These are phyloP conservation scores for Esperia sulphurella DNA, from an alignment of 2,888 invertebrate genomes.

Conservation along the genomic window DNA sequence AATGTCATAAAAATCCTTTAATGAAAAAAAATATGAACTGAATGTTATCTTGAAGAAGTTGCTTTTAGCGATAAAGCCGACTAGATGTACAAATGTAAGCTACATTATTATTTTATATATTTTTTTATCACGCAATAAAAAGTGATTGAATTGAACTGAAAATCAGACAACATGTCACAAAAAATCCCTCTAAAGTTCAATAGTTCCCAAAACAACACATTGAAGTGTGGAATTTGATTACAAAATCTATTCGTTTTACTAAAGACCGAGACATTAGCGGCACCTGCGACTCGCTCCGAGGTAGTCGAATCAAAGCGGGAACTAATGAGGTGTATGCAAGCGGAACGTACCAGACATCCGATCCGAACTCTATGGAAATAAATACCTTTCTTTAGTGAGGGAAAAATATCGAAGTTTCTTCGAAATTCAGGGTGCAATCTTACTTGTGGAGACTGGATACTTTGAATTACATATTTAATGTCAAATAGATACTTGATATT, in stretches of 20 bases:
- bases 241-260: constrained; percentile 35
- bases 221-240: constrained; percentile 29
- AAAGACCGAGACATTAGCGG: constrained; percentile 41
- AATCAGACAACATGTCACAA: background rate
- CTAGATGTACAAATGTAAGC: too few relatives aligned
- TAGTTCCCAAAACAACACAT: background rate
- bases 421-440: background rate
- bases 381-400: constrained; percentile 1
- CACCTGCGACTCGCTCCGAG: constrained; percentile 32
- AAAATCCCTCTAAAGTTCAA: background rate
- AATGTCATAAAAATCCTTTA: too few relatives aligned
- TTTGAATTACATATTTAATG: too few relatives aligned
- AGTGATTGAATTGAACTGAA: too few relatives aligned
- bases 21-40: too few relatives aligned
- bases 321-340: constrained; percentile 54
- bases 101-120: too few relatives aligned
- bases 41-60: too few relatives aligned
- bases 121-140: too few relatives aligned
- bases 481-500: too few relatives aligned
- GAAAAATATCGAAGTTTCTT: background rate
- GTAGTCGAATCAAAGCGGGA: constrained; percentile 47
- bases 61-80: too few relatives aligned
- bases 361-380: constrained; percentile 34
- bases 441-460: too few relatives aligned
- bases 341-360: constrained; percentile 42